Evolutionary conservation across 2,888 invertebrate species (phyloP).

Genomic region (Drosophila formosana): DNA sequence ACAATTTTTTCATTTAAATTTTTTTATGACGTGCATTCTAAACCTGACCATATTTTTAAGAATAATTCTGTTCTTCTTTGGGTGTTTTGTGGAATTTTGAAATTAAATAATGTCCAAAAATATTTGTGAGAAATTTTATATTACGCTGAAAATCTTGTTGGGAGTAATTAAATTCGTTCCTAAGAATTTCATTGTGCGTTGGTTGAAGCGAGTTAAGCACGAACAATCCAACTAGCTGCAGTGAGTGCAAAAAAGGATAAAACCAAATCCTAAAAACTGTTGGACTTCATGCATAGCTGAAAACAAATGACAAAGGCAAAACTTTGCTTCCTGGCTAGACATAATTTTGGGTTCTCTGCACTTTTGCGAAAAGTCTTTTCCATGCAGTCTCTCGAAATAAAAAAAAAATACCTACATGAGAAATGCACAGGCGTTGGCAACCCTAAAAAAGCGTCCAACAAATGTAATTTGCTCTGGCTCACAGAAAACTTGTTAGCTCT

Average conservation of each 20-base stretch:
- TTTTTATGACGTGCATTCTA: no score
- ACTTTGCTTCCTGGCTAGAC: constrained; percentile 78
- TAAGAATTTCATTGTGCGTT: constrained; percentile 30
- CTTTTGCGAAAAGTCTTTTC: constrained; percentile 48
- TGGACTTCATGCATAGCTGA: constrained; percentile 38
- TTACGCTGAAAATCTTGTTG: background rate
- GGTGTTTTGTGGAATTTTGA: no score
- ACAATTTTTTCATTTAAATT: no score
- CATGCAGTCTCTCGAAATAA: constrained; percentile 27
- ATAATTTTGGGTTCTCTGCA: constrained; percentile 70
- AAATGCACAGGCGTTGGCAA: constrained; percentile 55
- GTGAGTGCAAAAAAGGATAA: constrained; percentile 14
- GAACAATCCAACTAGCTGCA: constrained; percentile 31
- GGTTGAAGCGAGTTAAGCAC: constrained; percentile 28
- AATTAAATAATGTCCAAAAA: background rate
- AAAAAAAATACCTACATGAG: constrained; percentile 40
- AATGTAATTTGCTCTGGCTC: constrained; percentile 71
- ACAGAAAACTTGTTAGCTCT: constrained; percentile 63
- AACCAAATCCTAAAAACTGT: constrained; percentile 13
- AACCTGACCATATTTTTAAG: background rate
- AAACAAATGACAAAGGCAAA: constrained; percentile 71
- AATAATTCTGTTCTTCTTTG: background rate
- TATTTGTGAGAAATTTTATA: background rate
- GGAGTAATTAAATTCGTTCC: constrained; percentile 14
- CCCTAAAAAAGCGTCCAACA: constrained; percentile 58